These are phyloP conservation scores for Betta splendens DNA, from an alignment of 2,797 vertebrate species.

Conservation along the genomic window DNA sequence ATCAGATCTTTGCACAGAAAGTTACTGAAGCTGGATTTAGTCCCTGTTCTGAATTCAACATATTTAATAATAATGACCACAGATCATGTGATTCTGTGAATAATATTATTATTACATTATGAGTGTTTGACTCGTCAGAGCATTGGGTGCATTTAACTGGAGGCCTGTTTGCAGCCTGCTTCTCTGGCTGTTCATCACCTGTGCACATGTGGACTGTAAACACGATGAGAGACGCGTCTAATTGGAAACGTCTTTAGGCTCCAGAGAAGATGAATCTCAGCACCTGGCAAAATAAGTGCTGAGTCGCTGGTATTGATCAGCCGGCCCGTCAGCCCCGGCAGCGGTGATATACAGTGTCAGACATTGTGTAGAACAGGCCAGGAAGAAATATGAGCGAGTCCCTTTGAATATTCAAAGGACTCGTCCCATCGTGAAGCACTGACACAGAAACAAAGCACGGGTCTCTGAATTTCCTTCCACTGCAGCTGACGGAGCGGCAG, in stretches of 20 bases:
- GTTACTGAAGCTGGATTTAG: too few relatives aligned
- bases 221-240: not conserved
- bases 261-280: constrained; percentile 10
- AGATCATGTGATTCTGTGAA: too few relatives aligned
- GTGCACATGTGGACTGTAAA: not conserved
- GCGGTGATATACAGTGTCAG: constrained; percentile 29
- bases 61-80: too few relatives aligned
- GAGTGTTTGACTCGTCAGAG: too few relatives aligned
- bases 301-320: constrained; percentile 53
- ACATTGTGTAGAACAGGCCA: constrained; percentile 28
- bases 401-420: constrained; percentile 58
- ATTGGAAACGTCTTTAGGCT: constrained; percentile 9
- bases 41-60: too few relatives aligned
- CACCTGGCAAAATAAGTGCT: constrained; percentile 42
- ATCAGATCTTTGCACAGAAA: too few relatives aligned
- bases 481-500: too few relatives aligned
- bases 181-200: too few relatives aligned
- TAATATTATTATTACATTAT: too few relatives aligned
- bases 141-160: too few relatives aligned
- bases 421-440: constrained; percentile 3
- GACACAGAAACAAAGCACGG: not conserved
- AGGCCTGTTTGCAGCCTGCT: too few relatives aligned
- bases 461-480: too few relatives aligned
- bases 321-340: constrained; percentile 20
- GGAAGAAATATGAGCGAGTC: constrained; percentile 36